Percentiles rank a stretch among this genome's conserved stretches.
phyloP scores from a whole-genome alignment of 2,797 vertebrate species.

The Zenarchopterus dispar region DNA sequence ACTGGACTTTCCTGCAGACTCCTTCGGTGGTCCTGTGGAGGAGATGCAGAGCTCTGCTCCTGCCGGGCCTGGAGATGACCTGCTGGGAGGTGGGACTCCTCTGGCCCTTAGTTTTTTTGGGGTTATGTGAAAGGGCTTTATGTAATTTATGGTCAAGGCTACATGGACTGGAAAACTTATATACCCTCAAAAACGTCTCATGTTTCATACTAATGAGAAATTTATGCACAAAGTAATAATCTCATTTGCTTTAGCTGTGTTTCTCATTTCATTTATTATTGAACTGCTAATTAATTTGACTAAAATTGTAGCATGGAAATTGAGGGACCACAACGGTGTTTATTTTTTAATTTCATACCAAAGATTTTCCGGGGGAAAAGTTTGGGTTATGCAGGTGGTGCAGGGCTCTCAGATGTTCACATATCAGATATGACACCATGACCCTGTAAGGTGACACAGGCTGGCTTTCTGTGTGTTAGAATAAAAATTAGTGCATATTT shows the following conservation, averaged over 20 bases:
- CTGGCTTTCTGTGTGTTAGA: no score
- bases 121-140: neutral
- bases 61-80: constrained; percentile 88
- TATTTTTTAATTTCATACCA: no score
- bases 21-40: constrained; percentile 87
- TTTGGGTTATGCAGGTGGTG: no score
- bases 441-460: no score
- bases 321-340: no score
- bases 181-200: constrained; percentile 9
- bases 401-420: no score
- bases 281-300: neutral
- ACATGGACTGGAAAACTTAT: neutral
- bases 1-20: constrained; percentile 80
- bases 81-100: constrained; percentile 89
- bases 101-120: neutral
- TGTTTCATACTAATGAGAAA: constrained; percentile 33
- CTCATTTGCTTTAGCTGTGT: constrained; percentile 2
- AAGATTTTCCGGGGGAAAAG: no score
- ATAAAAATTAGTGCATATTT: no score
- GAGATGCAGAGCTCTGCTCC: constrained; percentile 85
- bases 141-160: neutral
- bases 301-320: neutral
- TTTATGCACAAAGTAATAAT: constrained; percentile 26
- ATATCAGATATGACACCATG: no score
- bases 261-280: constrained; percentile 7